A percentile compares a stretch with the other conserved stretches of the same genome.
Evolutionary conservation across 2,113 vertebrate species (phyloP).

Genomic region (Rissa tridactyla): DNA sequence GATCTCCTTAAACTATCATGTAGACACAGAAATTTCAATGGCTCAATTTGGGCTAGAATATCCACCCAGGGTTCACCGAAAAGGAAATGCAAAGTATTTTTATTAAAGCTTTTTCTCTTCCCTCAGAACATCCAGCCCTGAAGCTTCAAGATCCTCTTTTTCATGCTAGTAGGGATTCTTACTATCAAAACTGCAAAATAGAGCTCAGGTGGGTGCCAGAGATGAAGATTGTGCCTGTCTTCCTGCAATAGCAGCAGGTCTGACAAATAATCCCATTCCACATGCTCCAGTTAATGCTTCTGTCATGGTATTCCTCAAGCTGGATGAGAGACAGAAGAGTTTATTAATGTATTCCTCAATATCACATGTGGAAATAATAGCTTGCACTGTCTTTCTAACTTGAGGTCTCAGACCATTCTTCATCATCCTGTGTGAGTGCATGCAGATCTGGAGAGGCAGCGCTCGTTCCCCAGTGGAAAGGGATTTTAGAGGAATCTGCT

Average conservation of each 20-base stretch:
- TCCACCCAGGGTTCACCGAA: background rate
- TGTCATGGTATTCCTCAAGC: background rate
- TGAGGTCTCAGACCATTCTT: background rate
- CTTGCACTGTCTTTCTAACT: background rate
- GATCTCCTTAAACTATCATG: background rate
- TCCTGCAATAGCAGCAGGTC: background rate
- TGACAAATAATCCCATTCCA: conserved; percentile 1
- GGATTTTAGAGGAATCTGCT: background rate
- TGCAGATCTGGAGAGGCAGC: background rate
- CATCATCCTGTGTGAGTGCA: background rate
- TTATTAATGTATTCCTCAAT: background rate
- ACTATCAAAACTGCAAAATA: background rate
- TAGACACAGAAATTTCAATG: background rate
- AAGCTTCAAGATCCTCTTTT: background rate
- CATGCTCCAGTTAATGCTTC: background rate
- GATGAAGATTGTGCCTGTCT: background rate
- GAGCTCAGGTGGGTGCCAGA: background rate
- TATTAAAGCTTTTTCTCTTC: background rate
- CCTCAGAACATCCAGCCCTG: background rate
- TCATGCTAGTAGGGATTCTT: background rate
- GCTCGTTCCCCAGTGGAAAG: background rate
- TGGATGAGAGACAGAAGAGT: background rate
- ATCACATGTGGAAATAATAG: background rate
- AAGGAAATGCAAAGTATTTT: background rate
- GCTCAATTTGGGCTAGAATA: background rate